These are phyloP conservation scores for Apteryx owenii DNA, from an alignment of 2,113 vertebrate species.

Conservation along the genomic window DNA sequence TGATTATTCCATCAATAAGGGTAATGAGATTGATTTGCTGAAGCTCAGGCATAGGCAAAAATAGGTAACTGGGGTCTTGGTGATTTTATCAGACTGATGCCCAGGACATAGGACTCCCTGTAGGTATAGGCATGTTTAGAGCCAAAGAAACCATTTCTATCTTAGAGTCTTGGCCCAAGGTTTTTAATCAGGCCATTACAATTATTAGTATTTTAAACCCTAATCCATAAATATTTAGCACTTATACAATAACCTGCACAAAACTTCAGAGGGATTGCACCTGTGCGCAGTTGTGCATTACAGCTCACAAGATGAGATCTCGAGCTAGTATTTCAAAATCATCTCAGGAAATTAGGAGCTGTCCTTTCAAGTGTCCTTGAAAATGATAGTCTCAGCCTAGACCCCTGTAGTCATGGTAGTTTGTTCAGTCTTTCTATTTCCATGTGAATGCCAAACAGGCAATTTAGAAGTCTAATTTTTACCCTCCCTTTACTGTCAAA, in stretches of 20 bases:
- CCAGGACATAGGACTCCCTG: not conserved
- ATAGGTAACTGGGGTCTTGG: not conserved
- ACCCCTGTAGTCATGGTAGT: slow-evolving; percentile 46
- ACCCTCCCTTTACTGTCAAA: slow-evolving; percentile 51
- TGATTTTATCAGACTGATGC: not conserved
- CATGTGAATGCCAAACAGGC: slow-evolving; percentile 53
- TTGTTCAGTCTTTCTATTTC: slow-evolving; percentile 23
- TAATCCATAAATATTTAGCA: not conserved
- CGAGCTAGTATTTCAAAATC: slow-evolving; percentile 20
- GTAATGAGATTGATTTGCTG: slow-evolving; percentile 5
- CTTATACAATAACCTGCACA: not conserved
- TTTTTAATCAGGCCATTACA: not conserved
- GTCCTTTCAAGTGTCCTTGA: slow-evolving; percentile 44
- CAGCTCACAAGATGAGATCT: not conserved
- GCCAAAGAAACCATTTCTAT: not conserved
- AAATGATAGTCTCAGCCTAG: slow-evolving; percentile 48
- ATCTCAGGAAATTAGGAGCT: slow-evolving; percentile 14
- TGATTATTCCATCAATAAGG: slow-evolving; percentile 26
- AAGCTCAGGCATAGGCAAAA: not conserved
- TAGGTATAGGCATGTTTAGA: not conserved
- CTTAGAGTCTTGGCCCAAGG: not conserved
- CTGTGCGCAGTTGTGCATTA: not conserved
- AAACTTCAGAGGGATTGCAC: not conserved
- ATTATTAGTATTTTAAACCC: not conserved
- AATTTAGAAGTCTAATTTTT: slow-evolving; percentile 68